Evolutionary conservation across 2,113 vertebrate species (phyloP).

Genomic region (Actinemys pallida): DNA sequence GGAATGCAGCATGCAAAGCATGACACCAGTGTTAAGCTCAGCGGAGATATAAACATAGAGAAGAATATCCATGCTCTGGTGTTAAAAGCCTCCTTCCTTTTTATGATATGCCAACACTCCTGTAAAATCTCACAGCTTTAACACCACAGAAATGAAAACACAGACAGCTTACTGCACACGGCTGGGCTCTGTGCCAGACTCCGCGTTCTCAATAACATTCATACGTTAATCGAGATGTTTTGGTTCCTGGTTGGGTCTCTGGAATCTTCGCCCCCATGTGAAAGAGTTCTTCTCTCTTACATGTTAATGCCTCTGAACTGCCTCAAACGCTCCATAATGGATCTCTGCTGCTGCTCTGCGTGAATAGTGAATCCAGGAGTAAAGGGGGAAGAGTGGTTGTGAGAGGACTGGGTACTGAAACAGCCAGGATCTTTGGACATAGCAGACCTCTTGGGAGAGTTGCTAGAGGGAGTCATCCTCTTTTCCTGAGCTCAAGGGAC

Average conservation of each 20-base stretch:
- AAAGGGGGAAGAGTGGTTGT: fast-evolving
- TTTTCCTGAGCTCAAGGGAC: background rate
- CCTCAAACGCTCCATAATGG: fast-evolving
- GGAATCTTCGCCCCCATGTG: fast-evolving
- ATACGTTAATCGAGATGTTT: fast-evolving
- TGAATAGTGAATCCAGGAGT: too few relatives aligned
- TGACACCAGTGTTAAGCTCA: background rate
- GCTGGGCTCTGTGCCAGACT: background rate
- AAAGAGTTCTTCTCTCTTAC: background rate
- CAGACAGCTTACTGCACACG: fast-evolving
- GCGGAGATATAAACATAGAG: background rate
- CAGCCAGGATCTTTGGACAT: background rate
- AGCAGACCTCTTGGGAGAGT: background rate
- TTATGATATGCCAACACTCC: fast-evolving
- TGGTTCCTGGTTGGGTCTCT: background rate
- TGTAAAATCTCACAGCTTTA: background rate
- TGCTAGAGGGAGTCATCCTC: background rate
- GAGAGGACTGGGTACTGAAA: background rate
- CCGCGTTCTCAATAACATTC: background rate
- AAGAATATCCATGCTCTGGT: background rate
- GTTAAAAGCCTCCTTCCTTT: background rate
- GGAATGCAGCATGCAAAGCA: background rate
- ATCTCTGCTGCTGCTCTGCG: background rate
- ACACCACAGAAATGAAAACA: background rate
- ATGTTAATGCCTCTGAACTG: background rate